A percentile compares a stretch with the other conserved stretches of the same genome.
These are phyloP conservation scores for Helicolenus hilgendorfi DNA, from an alignment of 2,797 vertebrate genomes.

Conservation along the genomic window DNA sequence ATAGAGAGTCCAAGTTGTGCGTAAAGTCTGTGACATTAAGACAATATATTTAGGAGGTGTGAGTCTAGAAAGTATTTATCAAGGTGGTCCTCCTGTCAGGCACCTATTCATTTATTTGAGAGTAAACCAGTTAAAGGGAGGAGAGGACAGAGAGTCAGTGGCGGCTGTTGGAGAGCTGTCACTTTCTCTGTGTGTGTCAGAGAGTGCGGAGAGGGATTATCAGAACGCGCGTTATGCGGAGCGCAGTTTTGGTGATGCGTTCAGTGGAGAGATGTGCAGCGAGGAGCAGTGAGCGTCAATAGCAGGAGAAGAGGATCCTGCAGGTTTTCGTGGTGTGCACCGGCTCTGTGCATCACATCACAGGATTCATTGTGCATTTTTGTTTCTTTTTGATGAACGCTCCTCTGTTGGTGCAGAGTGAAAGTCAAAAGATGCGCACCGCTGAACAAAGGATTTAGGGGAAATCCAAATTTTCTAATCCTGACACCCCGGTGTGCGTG, in stretches of 20 bases:
- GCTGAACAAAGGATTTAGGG: slow-evolving; percentile 80
- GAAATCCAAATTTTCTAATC: slow-evolving; percentile 26
- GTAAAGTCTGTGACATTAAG: neutral
- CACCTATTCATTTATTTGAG: slow-evolving; percentile 26
- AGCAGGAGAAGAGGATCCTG: slow-evolving; percentile 1
- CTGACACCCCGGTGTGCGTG: slow-evolving; percentile 5
- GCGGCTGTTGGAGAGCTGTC: slow-evolving; percentile 62
- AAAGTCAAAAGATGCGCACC: slow-evolving; percentile 60
- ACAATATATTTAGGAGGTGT: slow-evolving; percentile 7
- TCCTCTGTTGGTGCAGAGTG: slow-evolving; percentile 24
- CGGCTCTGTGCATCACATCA: neutral
- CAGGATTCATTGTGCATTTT: slow-evolving; percentile 28
- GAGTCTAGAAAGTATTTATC: slow-evolving; percentile 9
- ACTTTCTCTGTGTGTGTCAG: slow-evolving; percentile 41
- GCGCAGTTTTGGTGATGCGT: slow-evolving; percentile 75
- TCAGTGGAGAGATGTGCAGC: slow-evolving; percentile 64
- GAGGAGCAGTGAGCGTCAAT: slow-evolving; percentile 60
- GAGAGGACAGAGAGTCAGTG: slow-evolving; percentile 21
- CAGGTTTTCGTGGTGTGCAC: neutral
- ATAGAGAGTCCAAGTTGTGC: neutral
- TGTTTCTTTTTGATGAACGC: slow-evolving; percentile 22
- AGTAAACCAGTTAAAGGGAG: slow-evolving; percentile 28
- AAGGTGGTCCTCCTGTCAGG: slow-evolving; percentile 18
- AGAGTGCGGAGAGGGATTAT: slow-evolving; percentile 69
- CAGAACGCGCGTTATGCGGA: slow-evolving; percentile 72